Evolutionary conservation across 92 coral and sea anemone genomes (phyloP), one percentile per base, ranked within the genome.

Genomic region (Porites lobata): DNA sequence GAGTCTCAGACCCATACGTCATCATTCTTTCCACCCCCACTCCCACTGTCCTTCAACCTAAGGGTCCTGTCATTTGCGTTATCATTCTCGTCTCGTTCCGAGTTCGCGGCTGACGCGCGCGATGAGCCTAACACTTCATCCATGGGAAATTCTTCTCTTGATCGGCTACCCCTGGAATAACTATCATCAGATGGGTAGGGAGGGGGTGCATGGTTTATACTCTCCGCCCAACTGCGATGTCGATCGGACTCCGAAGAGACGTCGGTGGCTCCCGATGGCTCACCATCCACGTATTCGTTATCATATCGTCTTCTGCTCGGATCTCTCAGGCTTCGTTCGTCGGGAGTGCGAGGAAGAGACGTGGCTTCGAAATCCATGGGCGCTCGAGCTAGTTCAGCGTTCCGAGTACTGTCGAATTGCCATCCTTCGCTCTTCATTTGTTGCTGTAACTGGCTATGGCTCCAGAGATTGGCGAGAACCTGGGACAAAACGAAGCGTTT

Each of bases 381-480:
- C 62, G 93, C 86, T 12, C 90, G 89, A 56, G 85, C 70, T 54
- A 81, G 85, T 53, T 94, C 92, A 67, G 90, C 73, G 53, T 85
- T 86, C 64, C 75, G 85, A 63, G 75, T 81, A 54, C 89, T 65
- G 56, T 77, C 87, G 85, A 76, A 78, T 56, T 93, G 92, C 98
- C 98, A 95, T 26, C 94, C 98, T 80, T 93, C 98, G 84, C 83
- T 89, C 65, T 89, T 93, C 82, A 93, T 95, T 61, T 93, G 93
- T 73, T 93, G 93, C 6, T 81, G 92, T 43, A 95, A 87, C 73
- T 67, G 84, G 17, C 90, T 86, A 62, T 94, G 87, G 59, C 87
- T 86, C 95, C 96, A 95, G 1, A 95, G 92, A 56, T 92, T 95
- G 24, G 94, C 94, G 70, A 95, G 57, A 9, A 94, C 96, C 98